A percentile compares a stretch with the other conserved stretches of the same genome.
Evolutionary conservation across 2,888 invertebrate genomes (phyloP).

Genomic region (Ichneumoninae sp.): DNA sequence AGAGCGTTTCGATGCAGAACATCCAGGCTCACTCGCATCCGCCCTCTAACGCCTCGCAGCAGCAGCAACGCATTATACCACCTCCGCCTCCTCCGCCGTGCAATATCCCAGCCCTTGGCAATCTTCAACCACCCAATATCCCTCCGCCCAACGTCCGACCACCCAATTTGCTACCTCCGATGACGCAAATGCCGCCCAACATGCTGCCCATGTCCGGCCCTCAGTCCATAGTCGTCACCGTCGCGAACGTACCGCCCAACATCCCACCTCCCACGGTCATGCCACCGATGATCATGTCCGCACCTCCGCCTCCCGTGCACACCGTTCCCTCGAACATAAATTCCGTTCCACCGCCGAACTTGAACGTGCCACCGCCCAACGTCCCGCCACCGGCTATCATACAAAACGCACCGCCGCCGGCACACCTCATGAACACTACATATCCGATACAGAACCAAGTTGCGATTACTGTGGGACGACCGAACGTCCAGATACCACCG

Average conservation of each 20-base stretch:
- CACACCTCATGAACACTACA: slow-evolving; percentile 76
- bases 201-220: slow-evolving; percentile 76
- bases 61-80: slow-evolving; percentile 63
- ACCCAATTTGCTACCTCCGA: slow-evolving; percentile 77
- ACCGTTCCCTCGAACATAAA: slow-evolving; percentile 77
- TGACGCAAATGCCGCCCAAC: slow-evolving; percentile 80
- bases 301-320: slow-evolving; percentile 78
- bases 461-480: slow-evolving; percentile 76
- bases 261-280: slow-evolving; percentile 79
- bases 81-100: slow-evolving; percentile 69
- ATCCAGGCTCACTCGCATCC: slow-evolving; percentile 52
- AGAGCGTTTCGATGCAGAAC: slow-evolving; percentile 60
- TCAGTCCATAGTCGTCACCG: slow-evolving; percentile 77
- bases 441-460: slow-evolving; percentile 80
- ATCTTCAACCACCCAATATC: slow-evolving; percentile 77
- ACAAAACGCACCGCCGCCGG: slow-evolving; percentile 74
- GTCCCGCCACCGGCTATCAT: slow-evolving; percentile 73
- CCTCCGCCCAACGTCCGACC: slow-evolving; percentile 78
- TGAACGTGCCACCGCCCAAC: slow-evolving; percentile 81
- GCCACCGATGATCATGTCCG: slow-evolving; percentile 78
- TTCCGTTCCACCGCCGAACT: slow-evolving; percentile 80
- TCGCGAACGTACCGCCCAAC: slow-evolving; percentile 76
- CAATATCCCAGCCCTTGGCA: slow-evolving; percentile 79
- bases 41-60: slow-evolving; percentile 43
- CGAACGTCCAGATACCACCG: slow-evolving; percentile 81